A percentile compares a stretch with the other conserved stretches of the same genome.
Conservation (phyloP, 1,140 invertebrate species). For the Hyphantria cunea region DNA sequence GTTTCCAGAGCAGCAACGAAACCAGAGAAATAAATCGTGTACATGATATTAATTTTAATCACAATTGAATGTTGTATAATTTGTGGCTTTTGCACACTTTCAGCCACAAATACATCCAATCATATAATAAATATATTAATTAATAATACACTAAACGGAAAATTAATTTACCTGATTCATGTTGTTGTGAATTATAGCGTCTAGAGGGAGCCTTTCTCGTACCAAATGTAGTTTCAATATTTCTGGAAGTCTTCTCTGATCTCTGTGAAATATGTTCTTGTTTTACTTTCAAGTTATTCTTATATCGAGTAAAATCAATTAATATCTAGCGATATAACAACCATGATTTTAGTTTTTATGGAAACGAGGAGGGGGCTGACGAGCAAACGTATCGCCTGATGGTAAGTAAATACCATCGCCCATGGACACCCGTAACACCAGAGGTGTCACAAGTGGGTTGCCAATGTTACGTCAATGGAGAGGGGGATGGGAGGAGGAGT, state of each 20-base stretch:
- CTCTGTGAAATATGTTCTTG: conserved; percentile 64
- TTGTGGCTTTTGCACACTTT: conserved; percentile 13
- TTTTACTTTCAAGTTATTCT: conserved; percentile 4
- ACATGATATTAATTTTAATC: conserved; percentile 33
- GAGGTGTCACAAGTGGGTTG: too few species aligned
- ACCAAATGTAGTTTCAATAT: conserved; percentile 92
- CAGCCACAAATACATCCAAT: conserved; percentile 11
- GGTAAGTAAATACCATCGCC: too few species aligned
- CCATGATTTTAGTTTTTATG: too few species aligned
- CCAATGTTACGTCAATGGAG: too few species aligned
- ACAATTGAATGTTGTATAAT: conserved; percentile 29
- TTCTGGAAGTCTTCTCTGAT: conserved; percentile 86
- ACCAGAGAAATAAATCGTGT: conserved; percentile 45
- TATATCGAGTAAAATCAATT: too few species aligned
- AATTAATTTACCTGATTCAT: conserved; percentile 83
- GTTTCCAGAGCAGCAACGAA: conserved; percentile 59
- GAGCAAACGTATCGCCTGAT: too few species aligned
- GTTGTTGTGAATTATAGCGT: conserved; percentile 88
- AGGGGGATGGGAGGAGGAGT: too few species aligned
- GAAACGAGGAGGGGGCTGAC: too few species aligned
- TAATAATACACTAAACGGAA: conserved; percentile 19
- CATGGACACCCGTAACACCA: too few species aligned
- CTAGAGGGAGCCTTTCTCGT: conserved; percentile 87
- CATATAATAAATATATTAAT: conserved; percentile 3
- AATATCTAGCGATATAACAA: too few species aligned